phyloP scores from a whole-genome alignment of 2,113 vertebrate genomes.

The Erythrocercus mccallii region DNA sequence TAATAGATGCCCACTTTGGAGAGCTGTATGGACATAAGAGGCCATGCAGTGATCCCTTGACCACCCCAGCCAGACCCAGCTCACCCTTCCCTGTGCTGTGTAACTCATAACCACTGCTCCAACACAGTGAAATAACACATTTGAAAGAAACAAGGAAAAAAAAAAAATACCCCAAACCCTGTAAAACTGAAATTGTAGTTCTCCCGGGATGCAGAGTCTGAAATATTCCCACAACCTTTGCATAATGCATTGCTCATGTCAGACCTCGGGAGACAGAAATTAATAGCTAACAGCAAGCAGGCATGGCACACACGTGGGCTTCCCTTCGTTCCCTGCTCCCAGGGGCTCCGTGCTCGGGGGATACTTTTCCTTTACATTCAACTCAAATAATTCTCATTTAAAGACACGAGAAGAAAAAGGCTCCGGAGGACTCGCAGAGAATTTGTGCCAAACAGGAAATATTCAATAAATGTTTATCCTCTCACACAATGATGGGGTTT shows the following conservation, averaged over 20 bases:
- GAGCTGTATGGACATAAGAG: neutral
- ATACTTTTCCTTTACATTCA: conserved; percentile 23
- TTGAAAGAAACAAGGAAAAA: neutral
- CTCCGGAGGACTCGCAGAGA: neutral
- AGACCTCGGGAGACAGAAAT: conserved; percentile 59
- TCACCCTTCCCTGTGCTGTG: rapidly evolving
- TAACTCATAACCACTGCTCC: neutral
- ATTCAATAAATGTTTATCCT: conserved; percentile 42
- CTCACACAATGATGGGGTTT: conserved; percentile 25
- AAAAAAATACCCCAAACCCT: neutral
- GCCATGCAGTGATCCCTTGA: neutral
- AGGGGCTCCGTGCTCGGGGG: neutral
- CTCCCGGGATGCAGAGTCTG: conserved; percentile 54
- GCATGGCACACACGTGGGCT: conserved; percentile 64
- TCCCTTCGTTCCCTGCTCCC: neutral
- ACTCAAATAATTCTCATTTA: neutral
- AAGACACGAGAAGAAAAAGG: conserved; percentile 28
- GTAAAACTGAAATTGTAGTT: conserved; percentile 54
- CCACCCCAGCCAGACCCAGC: neutral
- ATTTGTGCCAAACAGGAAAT: conserved; percentile 56
- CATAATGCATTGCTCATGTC: conserved; percentile 63
- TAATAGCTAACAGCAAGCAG: conserved; percentile 58
- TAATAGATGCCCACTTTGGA: rapidly evolving
- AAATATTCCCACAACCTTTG: conserved; percentile 69
- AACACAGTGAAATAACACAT: conserved; percentile 13